Evolutionary conservation across 1,140 invertebrate genomes (phyloP).

Genomic region (Lethocerus indicus): DNA sequence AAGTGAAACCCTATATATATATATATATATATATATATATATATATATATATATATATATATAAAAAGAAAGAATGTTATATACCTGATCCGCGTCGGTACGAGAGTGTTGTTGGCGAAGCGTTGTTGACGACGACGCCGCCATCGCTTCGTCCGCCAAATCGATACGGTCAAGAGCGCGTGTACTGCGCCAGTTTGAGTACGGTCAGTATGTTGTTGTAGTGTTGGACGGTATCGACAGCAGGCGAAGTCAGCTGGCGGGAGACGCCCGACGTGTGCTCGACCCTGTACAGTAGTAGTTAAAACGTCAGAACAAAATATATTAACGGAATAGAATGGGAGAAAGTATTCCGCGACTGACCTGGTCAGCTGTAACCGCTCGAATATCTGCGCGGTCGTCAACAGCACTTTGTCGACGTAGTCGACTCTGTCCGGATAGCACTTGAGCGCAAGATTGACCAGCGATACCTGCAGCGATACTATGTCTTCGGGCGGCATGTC

Average conservation of each 20-base stretch:
- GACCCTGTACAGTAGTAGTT: no score
- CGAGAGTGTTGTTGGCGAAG: constrained; percentile 74
- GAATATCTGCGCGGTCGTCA: constrained; percentile 76
- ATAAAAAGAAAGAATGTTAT: not conserved
- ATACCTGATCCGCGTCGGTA: constrained; percentile 47
- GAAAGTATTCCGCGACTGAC: no score
- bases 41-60: not conserved
- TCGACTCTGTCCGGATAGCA: constrained; percentile 89
- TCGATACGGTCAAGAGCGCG: constrained; percentile 73
- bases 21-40: not conserved
- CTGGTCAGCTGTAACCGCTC: constrained; percentile 57
- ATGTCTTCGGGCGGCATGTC: constrained; percentile 95
- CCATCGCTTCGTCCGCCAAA: constrained; percentile 68
- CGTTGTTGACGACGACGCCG: constrained; percentile 76
- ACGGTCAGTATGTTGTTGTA: constrained; percentile 87
- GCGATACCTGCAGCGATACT: constrained; percentile 84
- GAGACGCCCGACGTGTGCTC: no score
- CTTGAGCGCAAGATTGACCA: constrained; percentile 89
- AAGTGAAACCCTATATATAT: not conserved
- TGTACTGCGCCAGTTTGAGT: constrained; percentile 67
- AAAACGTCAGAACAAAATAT: no score
- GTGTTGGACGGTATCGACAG: constrained; percentile 88
- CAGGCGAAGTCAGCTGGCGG: constrained; percentile 77
- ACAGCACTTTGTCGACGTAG: constrained; percentile 89
- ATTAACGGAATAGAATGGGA: no score